Base-by-base conservation (phyloP, 2,888 invertebrate species). In the Elysia crispata region DNA sequence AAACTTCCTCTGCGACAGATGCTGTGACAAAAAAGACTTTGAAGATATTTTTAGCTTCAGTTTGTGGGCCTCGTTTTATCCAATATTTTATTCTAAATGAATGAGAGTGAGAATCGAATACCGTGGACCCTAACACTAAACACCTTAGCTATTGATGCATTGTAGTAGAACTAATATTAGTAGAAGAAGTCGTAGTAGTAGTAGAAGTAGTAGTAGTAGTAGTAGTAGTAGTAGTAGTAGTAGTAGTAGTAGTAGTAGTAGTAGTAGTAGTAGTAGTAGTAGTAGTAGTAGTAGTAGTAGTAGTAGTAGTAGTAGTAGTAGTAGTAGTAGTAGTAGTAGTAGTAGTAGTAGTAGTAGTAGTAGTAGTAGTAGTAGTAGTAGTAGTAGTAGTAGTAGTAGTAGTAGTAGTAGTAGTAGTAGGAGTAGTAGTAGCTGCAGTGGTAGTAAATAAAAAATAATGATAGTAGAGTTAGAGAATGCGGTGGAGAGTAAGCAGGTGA, bases 141-240 rank as follows among this genome's bases (percentile, higher is more conserved):
- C n/a, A n/a, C n/a, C n/a, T n/a, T 23, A 60, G 60, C n/a, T 23
- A 25, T 23, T 23, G 60, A 60, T 23, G 11, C n/a, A 25, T 23
- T 23, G 60, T 23, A 60, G 60, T 23, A 60, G 60, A 60, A 69
- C 31, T 31, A 28, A 33, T 23, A 69, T 23, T 31, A 28, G 33
- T 23, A 69, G 30, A 69, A 28, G 33, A 28, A 69, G 30, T 31
- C 30, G 33, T 23, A 69, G 30, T 31, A 25, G 70, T 41, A 30
- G 41, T 41, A 30, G 70, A 20, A 41, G 73, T 50, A 73, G 73
- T 50, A 73, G 73, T 25, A 73, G 73, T 50, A 73, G 73, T 23
- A 73, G 73, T n/a, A 73, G 73, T 50, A 73, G 73, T 50, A 73
- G 73, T 50, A 73, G 50, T 25, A 73, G 73, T 50, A 41, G 73